Conservation (phyloP, 2,888 invertebrate species). For the Saturnia japonica region DNA sequence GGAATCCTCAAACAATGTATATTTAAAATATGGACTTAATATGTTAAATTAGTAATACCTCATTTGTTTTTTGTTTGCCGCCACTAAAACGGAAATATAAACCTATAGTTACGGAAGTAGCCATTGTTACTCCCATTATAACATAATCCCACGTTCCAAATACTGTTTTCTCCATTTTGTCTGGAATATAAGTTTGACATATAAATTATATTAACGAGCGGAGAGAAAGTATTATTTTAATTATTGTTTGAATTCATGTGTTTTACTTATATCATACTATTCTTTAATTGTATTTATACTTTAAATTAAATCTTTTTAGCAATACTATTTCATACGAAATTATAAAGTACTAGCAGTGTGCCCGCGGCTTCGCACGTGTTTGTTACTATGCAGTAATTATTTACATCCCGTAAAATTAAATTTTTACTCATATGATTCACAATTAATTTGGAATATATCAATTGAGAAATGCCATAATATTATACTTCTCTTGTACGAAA, state of each 20-base stretch:
- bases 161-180: conserved; percentile 55
- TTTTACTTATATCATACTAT: too few relatives aligned
- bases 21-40: neutral
- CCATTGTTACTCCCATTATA: conserved; percentile 86
- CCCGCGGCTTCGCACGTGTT: too few relatives aligned
- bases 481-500: too few relatives aligned
- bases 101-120: conserved; percentile 89
- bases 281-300: too few relatives aligned
- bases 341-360: too few relatives aligned
- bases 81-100: conserved; percentile 93
- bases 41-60: conserved; percentile 68
- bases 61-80: conserved; percentile 91
- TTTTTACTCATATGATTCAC: too few relatives aligned
- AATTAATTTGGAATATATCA: too few relatives aligned
- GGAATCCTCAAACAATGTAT: neutral
- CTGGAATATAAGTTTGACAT: neutral
- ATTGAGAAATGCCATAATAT: too few relatives aligned
- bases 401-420: too few relatives aligned
- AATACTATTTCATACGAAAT: too few relatives aligned
- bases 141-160: conserved; percentile 89
- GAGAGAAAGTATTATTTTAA: neutral
- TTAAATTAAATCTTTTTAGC: too few relatives aligned
- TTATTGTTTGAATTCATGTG: neutral
- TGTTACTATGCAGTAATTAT: too few relatives aligned
- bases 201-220: neutral